Evolutionary conservation across 2,113 vertebrate genomes (phyloP).

Genomic region (Ammodramus savannarum): DNA sequence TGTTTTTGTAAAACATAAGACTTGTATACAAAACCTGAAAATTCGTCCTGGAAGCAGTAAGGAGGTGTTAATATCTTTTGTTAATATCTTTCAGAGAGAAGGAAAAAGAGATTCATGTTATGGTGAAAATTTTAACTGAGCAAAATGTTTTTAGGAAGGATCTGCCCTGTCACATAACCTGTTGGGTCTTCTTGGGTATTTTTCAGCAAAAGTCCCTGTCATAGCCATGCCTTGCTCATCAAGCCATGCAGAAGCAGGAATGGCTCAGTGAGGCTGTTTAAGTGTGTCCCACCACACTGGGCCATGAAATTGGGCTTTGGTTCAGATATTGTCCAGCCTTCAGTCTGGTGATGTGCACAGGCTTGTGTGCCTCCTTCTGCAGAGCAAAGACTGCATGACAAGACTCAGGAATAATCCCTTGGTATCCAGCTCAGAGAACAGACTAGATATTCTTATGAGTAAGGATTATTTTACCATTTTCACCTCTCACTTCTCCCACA

Average conservation of each 20-base stretch:
- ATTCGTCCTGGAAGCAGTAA: neutral
- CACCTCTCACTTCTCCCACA: neutral
- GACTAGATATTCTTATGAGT: neutral
- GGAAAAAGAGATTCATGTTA: neutral
- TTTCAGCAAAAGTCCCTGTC: neutral
- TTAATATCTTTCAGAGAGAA: neutral
- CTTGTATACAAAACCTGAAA: neutral
- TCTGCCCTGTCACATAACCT: neutral
- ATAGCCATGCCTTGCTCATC: neutral
- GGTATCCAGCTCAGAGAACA: neutral
- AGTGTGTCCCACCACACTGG: neutral
- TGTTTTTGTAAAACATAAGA: neutral
- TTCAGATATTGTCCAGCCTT: neutral
- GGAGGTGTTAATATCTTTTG: neutral
- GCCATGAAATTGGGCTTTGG: neutral
- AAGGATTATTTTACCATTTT: neutral
- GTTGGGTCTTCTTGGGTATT: neutral
- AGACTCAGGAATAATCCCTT: neutral
- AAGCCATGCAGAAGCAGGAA: neutral
- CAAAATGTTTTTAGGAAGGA: neutral
- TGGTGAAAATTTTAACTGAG: neutral
- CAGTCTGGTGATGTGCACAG: fast-evolving
- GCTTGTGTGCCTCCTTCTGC: neutral
- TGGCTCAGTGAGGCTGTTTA: neutral
- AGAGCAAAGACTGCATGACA: neutral